Evolutionary conservation across 2,113 vertebrate genomes (phyloP).

Genomic region (Emydocephalus ijimae): DNA sequence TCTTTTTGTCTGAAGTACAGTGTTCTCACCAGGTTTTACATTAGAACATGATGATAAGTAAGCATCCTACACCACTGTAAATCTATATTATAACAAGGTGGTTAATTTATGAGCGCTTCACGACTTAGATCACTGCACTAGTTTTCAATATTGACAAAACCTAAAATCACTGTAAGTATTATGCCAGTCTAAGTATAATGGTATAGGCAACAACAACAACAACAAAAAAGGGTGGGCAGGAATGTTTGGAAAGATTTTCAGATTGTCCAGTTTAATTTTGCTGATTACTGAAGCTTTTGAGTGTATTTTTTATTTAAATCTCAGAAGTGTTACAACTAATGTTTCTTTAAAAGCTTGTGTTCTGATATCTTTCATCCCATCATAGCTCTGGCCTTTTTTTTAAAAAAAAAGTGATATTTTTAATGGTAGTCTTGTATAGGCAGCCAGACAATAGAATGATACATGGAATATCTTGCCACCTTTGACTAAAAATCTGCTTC

Average conservation of each 20-base stretch:
- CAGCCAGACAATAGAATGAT: neutral
- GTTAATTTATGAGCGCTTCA: neutral
- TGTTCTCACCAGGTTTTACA: neutral
- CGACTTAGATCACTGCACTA: neutral
- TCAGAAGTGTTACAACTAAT: neutral
- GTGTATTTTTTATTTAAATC: neutral
- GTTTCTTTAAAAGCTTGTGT: neutral
- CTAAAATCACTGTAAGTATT: conserved; percentile 1
- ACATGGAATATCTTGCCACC: neutral
- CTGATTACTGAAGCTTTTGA: neutral
- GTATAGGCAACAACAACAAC: neutral
- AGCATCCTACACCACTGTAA: neutral
- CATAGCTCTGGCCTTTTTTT: neutral
- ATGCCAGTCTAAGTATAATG: neutral
- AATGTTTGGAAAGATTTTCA: neutral
- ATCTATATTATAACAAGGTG: neutral
- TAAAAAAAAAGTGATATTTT: neutral
- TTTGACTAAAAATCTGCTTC: neutral
- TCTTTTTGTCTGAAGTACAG: neutral
- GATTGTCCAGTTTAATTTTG: neutral
- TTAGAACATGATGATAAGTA: neutral
- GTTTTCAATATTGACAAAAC: neutral
- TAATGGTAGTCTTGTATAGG: neutral
- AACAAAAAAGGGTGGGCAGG: neutral
- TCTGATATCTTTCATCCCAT: neutral